These are phyloP conservation scores for Melanotaenia maccullochi DNA, from an alignment of 2,797 vertebrate species.

Conservation along the genomic window DNA sequence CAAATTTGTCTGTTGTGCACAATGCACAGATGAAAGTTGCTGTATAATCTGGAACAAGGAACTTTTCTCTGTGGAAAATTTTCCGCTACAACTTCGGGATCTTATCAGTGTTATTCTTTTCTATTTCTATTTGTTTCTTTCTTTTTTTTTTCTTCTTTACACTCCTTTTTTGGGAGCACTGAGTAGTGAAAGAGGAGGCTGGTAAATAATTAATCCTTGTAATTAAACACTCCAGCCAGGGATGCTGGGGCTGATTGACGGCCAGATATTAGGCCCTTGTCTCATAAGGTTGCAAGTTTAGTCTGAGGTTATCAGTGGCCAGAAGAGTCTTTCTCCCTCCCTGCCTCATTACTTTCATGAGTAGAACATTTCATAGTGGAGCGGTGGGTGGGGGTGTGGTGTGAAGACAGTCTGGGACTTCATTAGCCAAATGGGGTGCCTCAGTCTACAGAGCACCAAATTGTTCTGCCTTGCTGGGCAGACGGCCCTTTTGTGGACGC, in stretches of 20 bases:
- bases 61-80: constrained; percentile 26
- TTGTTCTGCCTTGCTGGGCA: constrained; percentile 76
- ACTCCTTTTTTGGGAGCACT: constrained; percentile 78
- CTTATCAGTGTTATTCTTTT: constrained; percentile 51
- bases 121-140: constrained; percentile 49
- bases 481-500: constrained; percentile 75
- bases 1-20: background rate
- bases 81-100: constrained; percentile 44
- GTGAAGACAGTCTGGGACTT: constrained; percentile 85
- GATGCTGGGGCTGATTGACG: constrained; percentile 86
- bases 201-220: constrained; percentile 89
- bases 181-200: constrained; percentile 86
- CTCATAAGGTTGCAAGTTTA: constrained; percentile 87
- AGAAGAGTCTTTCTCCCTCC: constrained; percentile 81
- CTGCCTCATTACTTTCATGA: constrained; percentile 87
- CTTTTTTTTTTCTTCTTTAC: constrained; percentile 64
- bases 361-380: constrained; percentile 84
- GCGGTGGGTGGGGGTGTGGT: constrained; percentile 83
- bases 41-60: constrained; percentile 10
- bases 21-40: constrained; percentile 16
- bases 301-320: constrained; percentile 88
- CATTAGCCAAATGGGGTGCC: constrained; percentile 86
- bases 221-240: constrained; percentile 88
- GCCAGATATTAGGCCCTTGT: constrained; percentile 87
- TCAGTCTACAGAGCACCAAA: constrained; percentile 75